Percentiles rank a stretch among this genome's conserved stretches.
These are phyloP conservation scores for Tachina lurida DNA, from an alignment of 2,888 invertebrate species.

Conservation along the genomic window DNA sequence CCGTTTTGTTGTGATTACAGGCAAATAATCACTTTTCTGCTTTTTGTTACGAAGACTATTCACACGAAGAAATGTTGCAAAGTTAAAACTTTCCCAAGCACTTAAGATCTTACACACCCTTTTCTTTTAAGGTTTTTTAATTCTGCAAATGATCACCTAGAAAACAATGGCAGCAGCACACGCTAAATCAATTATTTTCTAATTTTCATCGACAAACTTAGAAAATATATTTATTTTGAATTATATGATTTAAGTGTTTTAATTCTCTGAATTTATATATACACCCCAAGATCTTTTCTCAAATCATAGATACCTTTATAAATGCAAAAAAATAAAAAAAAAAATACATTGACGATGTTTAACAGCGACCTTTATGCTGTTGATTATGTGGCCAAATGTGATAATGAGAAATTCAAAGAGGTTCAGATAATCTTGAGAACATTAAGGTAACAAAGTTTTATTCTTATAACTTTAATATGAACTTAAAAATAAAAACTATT, in stretches of 20 bases:
- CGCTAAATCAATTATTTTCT: background rate
- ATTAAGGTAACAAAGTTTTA: constrained; percentile 57
- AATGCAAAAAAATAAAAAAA: background rate
- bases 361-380: background rate
- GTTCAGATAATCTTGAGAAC: constrained; percentile 77
- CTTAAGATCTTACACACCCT: too few species aligned
- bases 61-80: too few species aligned
- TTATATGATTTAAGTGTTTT: constrained; percentile 68
- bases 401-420: constrained; percentile 31
- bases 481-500: constrained; percentile 77
- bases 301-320: constrained; percentile 44
- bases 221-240: constrained; percentile 8
- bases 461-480: constrained; percentile 40
- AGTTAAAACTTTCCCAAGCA: too few species aligned
- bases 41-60: too few species aligned
- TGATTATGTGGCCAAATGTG: constrained; percentile 12
- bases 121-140: too few species aligned
- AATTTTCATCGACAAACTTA: constrained; percentile 5
- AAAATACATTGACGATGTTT: background rate
- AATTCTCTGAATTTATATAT: constrained; percentile 61
- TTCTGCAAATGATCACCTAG: background rate
- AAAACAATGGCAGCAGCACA: background rate
- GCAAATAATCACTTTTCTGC: too few species aligned
- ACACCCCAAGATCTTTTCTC: background rate
- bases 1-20: too few species aligned